These are phyloP conservation scores for Mustela nigripes DNA, from an alignment of 2,113 vertebrate genomes.

Conservation along the genomic window DNA sequence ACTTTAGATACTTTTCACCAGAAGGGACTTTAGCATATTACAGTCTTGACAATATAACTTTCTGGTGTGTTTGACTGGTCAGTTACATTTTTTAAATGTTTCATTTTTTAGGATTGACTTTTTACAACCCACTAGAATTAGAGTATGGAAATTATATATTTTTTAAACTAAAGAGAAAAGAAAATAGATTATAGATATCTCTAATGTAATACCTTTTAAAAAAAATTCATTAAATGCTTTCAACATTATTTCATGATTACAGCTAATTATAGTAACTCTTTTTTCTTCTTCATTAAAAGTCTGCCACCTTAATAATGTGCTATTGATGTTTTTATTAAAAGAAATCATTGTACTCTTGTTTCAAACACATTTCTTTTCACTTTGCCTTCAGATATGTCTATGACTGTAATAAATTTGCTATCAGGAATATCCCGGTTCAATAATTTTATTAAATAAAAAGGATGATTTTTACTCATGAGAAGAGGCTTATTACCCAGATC, in stretches of 20 bases:
- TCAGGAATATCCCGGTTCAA: background rate
- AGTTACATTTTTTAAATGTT: background rate
- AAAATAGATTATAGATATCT: background rate
- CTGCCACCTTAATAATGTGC: conserved; percentile 20
- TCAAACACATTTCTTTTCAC: conserved; percentile 40
- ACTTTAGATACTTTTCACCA: background rate
- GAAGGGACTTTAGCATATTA: background rate
- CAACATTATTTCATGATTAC: conserved; percentile 53
- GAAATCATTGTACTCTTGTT: conserved; percentile 9
- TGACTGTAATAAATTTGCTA: background rate
- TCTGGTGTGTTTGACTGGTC: background rate
- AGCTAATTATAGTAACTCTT: background rate
- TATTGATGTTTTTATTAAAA: conserved; percentile 60
- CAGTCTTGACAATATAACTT: background rate
- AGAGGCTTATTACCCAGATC: background rate
- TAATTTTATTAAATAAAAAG: conserved; percentile 39
- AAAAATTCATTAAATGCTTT: conserved; percentile 53
- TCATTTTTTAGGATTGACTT: background rate
- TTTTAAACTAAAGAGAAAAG: background rate
- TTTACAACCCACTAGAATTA: background rate
- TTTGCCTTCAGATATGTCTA: conserved; percentile 46
- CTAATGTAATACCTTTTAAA: conserved; percentile 2
- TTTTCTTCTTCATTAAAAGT: conserved; percentile 54
- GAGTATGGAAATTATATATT: background rate
- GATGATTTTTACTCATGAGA: background rate